These are phyloP conservation scores for Callimorpha dominula DNA, from an alignment of 2,888 invertebrate genomes.

Conservation along the genomic window DNA sequence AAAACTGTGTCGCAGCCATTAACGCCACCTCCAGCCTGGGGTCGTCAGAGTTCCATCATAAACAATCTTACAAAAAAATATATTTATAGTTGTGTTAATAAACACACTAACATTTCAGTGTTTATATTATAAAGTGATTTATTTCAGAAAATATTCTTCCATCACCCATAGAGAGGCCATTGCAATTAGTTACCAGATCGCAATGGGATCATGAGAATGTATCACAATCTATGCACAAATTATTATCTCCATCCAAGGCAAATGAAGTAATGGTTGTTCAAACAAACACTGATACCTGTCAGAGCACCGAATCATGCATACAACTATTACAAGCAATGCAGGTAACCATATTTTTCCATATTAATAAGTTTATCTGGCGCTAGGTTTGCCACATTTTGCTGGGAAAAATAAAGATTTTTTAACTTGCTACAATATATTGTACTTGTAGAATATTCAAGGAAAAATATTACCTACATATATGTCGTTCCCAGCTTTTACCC, in stretches of 20 bases:
- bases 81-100: background rate
- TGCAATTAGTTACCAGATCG: constrained; percentile 58
- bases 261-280: constrained; percentile 75
- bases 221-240: constrained; percentile 15
- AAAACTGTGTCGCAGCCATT: too few species aligned
- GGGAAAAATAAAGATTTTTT: too few species aligned
- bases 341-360: constrained; percentile 58
- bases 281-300: constrained; percentile 74
- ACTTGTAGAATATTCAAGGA: too few species aligned
- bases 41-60: too few species aligned
- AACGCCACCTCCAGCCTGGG: too few species aligned
- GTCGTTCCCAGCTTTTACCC: too few species aligned
- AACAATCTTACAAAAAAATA: too few species aligned
- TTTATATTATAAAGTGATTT: constrained; percentile 6
- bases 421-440: too few species aligned
- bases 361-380: background rate
- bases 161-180: constrained; percentile 65
- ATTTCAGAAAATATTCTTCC: constrained; percentile 68
- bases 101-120: background rate
- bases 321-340: constrained; percentile 70
- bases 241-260: constrained; percentile 49
- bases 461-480: too few species aligned
- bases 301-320: constrained; percentile 61
- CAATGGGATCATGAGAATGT: constrained; percentile 55
- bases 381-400: too few species aligned